phyloP scores from a whole-genome alignment of 2,888 invertebrate species.

The Dioctria rufipes region DNA sequence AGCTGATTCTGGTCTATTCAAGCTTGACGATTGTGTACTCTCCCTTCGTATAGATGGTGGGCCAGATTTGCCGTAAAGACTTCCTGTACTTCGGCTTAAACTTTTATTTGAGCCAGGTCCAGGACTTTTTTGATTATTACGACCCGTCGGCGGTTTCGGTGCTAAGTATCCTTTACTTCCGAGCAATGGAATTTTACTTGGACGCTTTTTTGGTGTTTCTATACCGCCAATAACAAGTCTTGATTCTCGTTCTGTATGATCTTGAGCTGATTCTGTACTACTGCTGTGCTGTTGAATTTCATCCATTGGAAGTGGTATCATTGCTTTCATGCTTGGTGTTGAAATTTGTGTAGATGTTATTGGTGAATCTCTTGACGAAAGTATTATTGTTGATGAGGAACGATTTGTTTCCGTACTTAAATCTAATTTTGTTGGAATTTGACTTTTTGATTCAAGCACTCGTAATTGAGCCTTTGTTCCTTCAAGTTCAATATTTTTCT shows the following conservation, averaged over 20 bases:
- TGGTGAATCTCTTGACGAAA: constrained; percentile 66
- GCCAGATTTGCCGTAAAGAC: constrained; percentile 65
- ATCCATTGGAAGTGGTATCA: constrained; percentile 75
- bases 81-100: constrained; percentile 70
- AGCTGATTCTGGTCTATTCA: constrained; percentile 74
- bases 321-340: constrained; percentile 75
- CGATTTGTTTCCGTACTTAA: constrained; percentile 61
- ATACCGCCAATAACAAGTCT: constrained; percentile 44
- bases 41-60: constrained; percentile 58
- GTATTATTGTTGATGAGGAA: constrained; percentile 70
- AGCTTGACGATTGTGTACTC: constrained; percentile 58
- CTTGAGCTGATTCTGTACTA: constrained; percentile 78
- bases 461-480: constrained; percentile 85
- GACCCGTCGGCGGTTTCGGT: constrained; percentile 75
- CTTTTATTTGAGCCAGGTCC: constrained; percentile 66
- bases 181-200: constrained; percentile 82
- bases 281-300: constrained; percentile 73
- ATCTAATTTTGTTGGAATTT: constrained; percentile 63
- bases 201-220: constrained; percentile 71
- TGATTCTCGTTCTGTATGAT: constrained; percentile 71
- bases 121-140: constrained; percentile 58
- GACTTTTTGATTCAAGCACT: constrained; percentile 76
- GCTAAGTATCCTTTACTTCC: constrained; percentile 75
- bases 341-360: constrained; percentile 69
- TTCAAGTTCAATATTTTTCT: constrained; percentile 86